phyloP scores from a whole-genome alignment of 2,113 vertebrate genomes.

The Mionectes macconnelli region DNA sequence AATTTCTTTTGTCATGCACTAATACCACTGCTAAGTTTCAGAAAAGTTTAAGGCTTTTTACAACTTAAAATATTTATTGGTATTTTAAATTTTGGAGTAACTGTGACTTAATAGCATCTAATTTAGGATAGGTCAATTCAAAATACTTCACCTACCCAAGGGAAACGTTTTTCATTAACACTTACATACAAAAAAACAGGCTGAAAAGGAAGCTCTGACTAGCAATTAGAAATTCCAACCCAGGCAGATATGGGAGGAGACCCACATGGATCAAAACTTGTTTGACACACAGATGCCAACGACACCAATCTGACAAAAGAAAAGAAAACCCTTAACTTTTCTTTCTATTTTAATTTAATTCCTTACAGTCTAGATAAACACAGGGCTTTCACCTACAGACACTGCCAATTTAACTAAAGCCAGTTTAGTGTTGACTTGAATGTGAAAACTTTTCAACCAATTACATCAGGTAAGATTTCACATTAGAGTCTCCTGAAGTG shows the following conservation, averaged over 20 bases:
- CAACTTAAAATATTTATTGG: not conserved
- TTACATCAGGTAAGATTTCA: not conserved
- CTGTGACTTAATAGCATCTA: conserved; percentile 12
- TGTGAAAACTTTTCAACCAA: not conserved
- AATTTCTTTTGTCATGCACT: conserved; percentile 42
- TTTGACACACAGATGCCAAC: conserved; percentile 67
- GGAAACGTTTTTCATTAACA: conserved; percentile 62
- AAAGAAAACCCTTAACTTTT: conserved; percentile 63
- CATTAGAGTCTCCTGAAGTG: not conserved
- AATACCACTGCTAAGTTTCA: not conserved
- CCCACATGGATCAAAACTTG: conserved; percentile 69
- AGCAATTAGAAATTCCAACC: conserved; percentile 66
- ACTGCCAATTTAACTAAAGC: not conserved
- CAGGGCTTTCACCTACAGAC: conserved; percentile 1
- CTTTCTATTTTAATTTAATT: conserved; percentile 31
- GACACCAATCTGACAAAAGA: conserved; percentile 69
- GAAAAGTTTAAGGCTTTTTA: conserved; percentile 21
- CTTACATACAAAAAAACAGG: conserved; percentile 68
- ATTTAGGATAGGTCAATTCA: conserved; percentile 53
- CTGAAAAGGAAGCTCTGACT: conserved; percentile 68
- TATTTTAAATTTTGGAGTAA: conserved; percentile 12
- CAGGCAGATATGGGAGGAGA: conserved; percentile 64
- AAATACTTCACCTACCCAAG: conserved; percentile 56
- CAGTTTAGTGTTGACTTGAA: not conserved
- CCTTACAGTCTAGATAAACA: conserved; percentile 54